Evolutionary conservation across 2,888 invertebrate genomes (phyloP).

Genomic region (Conops quadrifasciatus): DNA sequence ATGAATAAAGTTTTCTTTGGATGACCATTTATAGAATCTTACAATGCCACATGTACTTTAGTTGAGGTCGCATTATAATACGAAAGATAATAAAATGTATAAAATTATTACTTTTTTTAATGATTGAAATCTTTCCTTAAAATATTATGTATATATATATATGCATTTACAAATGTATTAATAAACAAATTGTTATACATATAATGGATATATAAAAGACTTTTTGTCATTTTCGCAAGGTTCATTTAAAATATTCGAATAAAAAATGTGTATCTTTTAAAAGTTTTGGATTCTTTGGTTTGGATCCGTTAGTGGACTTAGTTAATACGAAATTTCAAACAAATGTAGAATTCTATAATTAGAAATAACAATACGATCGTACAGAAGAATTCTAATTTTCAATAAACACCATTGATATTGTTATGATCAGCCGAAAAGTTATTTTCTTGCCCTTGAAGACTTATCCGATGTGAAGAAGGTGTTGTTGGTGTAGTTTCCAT

Average conservation of each 20-base stretch:
- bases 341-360: slow-evolving; percentile 58
- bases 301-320: slow-evolving; percentile 18
- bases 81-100: too few species aligned
- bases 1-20: too few species aligned
- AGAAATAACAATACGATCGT: slow-evolving; percentile 58
- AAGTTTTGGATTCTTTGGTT: neutral
- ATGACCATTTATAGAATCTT: too few species aligned
- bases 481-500: slow-evolving; percentile 59
- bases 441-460: slow-evolving; percentile 59
- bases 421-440: slow-evolving; percentile 58
- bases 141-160: neutral
- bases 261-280: too few species aligned
- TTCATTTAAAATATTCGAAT: too few species aligned
- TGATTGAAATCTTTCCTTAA: neutral
- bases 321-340: slow-evolving; percentile 53
- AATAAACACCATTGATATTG: slow-evolving; percentile 65
- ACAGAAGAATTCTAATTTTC: slow-evolving; percentile 58
- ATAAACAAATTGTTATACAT: too few species aligned
- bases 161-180: too few species aligned
- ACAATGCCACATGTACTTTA: too few species aligned
- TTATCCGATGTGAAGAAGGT: slow-evolving; percentile 61
- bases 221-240: too few species aligned
- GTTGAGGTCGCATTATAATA: too few species aligned
- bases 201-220: too few species aligned
- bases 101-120: too few species aligned